Percentiles rank a stretch among this genome's conserved stretches.
These are phyloP conservation scores for Smutsia gigantea DNA, from an alignment of 2,797 vertebrate genomes.

Conservation along the genomic window DNA sequence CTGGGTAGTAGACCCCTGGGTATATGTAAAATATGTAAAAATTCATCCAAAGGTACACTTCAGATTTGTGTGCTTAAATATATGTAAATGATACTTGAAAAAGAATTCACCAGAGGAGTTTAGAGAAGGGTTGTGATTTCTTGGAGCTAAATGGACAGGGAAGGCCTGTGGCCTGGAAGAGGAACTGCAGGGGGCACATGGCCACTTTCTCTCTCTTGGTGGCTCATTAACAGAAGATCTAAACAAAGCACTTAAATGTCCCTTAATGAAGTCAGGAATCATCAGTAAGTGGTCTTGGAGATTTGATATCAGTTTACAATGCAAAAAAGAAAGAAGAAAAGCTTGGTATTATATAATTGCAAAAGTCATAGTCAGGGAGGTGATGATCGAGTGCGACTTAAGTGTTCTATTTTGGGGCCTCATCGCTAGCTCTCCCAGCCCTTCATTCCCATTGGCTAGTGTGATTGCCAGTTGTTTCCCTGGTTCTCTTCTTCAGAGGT, in stretches of 20 bases:
- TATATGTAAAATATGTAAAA: neutral
- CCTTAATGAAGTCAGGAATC: conserved; percentile 43
- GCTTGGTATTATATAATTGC: conserved; percentile 61
- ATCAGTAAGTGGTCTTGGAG: conserved; percentile 65
- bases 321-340: neutral
- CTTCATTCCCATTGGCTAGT: conserved; percentile 61
- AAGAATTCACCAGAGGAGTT: neutral
- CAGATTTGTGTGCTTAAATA: neutral
- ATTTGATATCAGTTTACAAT: conserved; percentile 67
- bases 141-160: neutral
- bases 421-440: conserved; percentile 33
- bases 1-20: neutral
- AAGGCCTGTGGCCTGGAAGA: neutral
- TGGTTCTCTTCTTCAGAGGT: conserved; percentile 7
- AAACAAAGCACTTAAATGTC: conserved; percentile 63
- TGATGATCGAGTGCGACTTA: conserved; percentile 66
- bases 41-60: neutral
- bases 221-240: conserved; percentile 23
- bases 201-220: neutral
- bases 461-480: conserved; percentile 57
- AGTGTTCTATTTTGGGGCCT: conserved; percentile 71
- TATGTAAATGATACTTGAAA: neutral
- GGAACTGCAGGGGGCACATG: neutral
- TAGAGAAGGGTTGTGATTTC: neutral
- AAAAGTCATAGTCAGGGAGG: conserved; percentile 46